Base-by-base conservation (phyloP, 64 coral and sea anemone genomes). In the Pocillopora verrucosa region DNA sequence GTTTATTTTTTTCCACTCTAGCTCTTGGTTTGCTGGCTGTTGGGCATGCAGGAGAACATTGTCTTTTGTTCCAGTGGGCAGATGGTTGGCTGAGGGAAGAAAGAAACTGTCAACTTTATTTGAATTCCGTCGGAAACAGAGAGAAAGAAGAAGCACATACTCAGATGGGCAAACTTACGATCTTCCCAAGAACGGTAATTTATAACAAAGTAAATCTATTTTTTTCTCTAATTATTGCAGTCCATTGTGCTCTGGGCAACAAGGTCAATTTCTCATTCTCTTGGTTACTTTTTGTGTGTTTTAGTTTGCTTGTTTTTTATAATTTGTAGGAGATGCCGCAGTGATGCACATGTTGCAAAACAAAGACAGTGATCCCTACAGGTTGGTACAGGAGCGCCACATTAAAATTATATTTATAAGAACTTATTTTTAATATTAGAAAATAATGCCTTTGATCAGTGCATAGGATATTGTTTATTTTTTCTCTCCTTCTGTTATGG, bases 331-430 rank as follows among this genome's bases (percentile, higher is more conserved):
- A 58, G 84, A 92, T 75, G 94, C 92, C 72, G 94, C 94, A 38
- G 86, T 96, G 20, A 62, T 65, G 35, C 94, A 93, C 37, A 78
- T 96, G 87, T 58, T 96, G 26, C 51, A 68, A 58, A 96, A 88
- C 67, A 92, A 87, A 59, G 87, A 87, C 24, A 82, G 34, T 72
- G 94, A 96, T 72, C 88, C 94, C 19, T 96, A 96, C 88, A 96
- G 91, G 94, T 96, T 58, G 68, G 77, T 25, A 36, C 30, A 30
- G 30, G 30, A 30, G 30, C 60, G 60, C 15, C 38, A 45, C 59
- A 61, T 22, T 38, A 64, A 30, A 30, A 30, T 30, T 30, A 30
- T 30, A 30, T 30, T 30, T 30, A 30, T 30, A 30, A 30, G 30
- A 30, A 30, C 30, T 30, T 30, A 0, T 30, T 30, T 30, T 30